A percentile compares a stretch with the other conserved stretches of the same genome.
phyloP scores from a whole-genome alignment of 1,140 invertebrate genomes.

The Apis laboriosa region DNA sequence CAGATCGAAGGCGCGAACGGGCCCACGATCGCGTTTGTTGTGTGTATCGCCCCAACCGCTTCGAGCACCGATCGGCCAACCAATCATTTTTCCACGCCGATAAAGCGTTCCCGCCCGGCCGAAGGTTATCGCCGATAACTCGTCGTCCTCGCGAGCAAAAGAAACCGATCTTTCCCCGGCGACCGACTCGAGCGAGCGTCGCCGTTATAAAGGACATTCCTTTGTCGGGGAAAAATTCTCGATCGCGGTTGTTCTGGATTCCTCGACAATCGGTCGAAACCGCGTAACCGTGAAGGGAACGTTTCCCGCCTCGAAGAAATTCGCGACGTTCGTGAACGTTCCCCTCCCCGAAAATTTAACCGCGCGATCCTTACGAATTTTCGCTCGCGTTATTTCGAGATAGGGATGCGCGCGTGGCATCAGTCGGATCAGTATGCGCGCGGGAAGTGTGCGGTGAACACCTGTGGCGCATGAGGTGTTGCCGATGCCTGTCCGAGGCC shows the following conservation, averaged over 20 bases:
- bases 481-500: neutral
- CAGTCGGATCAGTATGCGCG: slow-evolving; percentile 18
- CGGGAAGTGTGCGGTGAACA: neutral
- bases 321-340: neutral
- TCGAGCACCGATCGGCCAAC: neutral
- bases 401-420: neutral
- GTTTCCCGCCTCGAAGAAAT: neutral
- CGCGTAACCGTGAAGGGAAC: slow-evolving; percentile 22
- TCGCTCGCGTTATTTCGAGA: neutral
- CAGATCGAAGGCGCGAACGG: slow-evolving; percentile 2
- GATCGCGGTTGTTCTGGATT: slow-evolving; percentile 16
- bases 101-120: neutral
- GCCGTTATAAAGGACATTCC: slow-evolving; percentile 41
- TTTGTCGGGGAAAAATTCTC: slow-evolving; percentile 48
- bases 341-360: slow-evolving; percentile 17
- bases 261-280: neutral
- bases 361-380: neutral
- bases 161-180: slow-evolving; percentile 37
- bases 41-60: too few species aligned
- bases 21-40: neutral
- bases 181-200: slow-evolving; percentile 51
- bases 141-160: slow-evolving; percentile 37
- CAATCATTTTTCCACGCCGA: slow-evolving; percentile 11
- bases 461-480: neutral
- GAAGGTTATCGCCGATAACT: slow-evolving; percentile 48